Percentiles rank a stretch among this genome's conserved stretches.
Evolutionary conservation across 2,888 invertebrate genomes (phyloP).

Genomic region (Ophraella communa): DNA sequence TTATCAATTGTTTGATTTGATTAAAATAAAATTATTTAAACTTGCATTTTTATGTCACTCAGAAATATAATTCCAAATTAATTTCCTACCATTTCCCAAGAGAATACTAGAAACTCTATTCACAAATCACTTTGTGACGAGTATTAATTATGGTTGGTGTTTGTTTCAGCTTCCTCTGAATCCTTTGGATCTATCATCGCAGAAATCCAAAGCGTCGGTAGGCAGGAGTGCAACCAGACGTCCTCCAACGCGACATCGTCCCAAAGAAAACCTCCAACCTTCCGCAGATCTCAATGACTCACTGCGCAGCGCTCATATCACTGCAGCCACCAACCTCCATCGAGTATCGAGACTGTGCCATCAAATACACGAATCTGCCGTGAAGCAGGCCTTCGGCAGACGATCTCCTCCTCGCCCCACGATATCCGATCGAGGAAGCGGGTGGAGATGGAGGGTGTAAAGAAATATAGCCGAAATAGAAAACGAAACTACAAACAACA

Average conservation of each 20-base stretch:
- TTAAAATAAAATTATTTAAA: no score
- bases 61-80: no score
- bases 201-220: conserved; percentile 62
- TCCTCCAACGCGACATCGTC: conserved; percentile 61
- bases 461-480: conserved; percentile 53
- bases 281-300: conserved; percentile 33
- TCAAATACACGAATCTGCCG: conserved; percentile 60
- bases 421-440: conserved; percentile 47
- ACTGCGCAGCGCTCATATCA: conserved; percentile 40
- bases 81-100: no score
- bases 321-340: conserved; percentile 55
- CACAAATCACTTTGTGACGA: no score
- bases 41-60: no score
- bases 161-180: conserved; percentile 61
- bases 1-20: no score
- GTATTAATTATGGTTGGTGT: no score
- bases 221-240: conserved; percentile 62
- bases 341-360: conserved; percentile 60
- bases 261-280: conserved; percentile 29
- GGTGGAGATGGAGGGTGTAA: conserved; percentile 51
- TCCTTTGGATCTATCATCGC: conserved; percentile 61
- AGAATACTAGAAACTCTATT: no score
- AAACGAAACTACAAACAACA: conserved; percentile 34
- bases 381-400: conserved; percentile 53
- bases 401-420: conserved; percentile 37